phyloP scores from a whole-genome alignment of 2,888 invertebrate species.

The Dermolepida albohirtum region DNA sequence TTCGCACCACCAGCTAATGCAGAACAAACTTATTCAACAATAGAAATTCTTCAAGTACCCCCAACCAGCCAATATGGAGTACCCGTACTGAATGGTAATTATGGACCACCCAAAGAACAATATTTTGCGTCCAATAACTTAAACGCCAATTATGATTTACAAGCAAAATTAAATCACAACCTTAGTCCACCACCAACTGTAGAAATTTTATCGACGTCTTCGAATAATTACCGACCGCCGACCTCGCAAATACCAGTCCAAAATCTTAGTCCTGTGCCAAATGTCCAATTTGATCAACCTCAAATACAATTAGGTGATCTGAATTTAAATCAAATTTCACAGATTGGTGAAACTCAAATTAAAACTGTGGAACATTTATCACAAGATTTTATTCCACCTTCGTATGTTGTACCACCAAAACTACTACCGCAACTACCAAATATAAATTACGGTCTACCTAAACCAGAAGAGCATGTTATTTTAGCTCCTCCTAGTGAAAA shows the following conservation, averaged over 20 bases:
- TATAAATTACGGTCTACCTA: slow-evolving; percentile 53
- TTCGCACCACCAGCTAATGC: slow-evolving; percentile 54
- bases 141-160: slow-evolving; percentile 15
- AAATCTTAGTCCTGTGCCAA: neutral
- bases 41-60: slow-evolving; percentile 31
- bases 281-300: slow-evolving; percentile 36
- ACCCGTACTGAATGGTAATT: slow-evolving; percentile 42
- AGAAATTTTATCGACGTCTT: slow-evolving; percentile 36
- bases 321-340: no score
- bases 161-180: slow-evolving; percentile 54
- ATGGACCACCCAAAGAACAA: slow-evolving; percentile 45
- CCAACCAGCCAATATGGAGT: slow-evolving; percentile 26
- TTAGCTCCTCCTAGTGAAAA: slow-evolving; percentile 1
- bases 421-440: slow-evolving; percentile 42
- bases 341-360: no score
- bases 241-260: slow-evolving; percentile 19
- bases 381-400: neutral
- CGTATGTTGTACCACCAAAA: slow-evolving; percentile 40
- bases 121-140: neutral
- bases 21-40: slow-evolving; percentile 24
- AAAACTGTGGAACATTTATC: no score
- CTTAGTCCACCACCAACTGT: slow-evolving; percentile 43
- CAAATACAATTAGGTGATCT: neutral
- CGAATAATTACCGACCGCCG: slow-evolving; percentile 45
- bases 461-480: neutral